Evolutionary conservation across 2,797 vertebrate genomes (phyloP), one percentile per base, ranked within the genome.

Genomic region (Mycteria americana): DNA sequence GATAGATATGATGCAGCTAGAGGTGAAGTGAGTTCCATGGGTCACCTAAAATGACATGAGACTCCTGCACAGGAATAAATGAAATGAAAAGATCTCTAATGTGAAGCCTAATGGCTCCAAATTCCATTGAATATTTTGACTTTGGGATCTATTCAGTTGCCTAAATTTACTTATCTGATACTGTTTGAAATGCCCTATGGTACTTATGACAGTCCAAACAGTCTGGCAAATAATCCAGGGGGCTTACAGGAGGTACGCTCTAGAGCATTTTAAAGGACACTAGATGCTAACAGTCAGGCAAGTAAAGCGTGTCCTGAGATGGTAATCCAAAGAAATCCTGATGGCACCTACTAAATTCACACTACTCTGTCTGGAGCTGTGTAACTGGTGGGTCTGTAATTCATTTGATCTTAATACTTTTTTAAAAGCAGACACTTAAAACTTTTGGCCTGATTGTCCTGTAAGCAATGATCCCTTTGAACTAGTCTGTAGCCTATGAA

Each of bases 221-320:
- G 12, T 3, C 19, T n/a, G 21, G 43, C 35, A 80, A 41, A 59
- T 73, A 22, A 28, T 25, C 37, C 22, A 27, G 3, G 4, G 11
- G 5, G 1, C 6, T 76, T 62, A 54, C 3, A 69, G 14, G 28
- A 74, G 2, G 10, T 15, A 54, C 0, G 0, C 0, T 46, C 13
- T 45, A 73, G 7, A 67, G 4, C 10, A 53, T 67, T 76, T 77
- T 54, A 62, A 82, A 85, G 33, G 35, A 62, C 31, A 15, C 1
- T 10, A 57, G 17, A 70, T 60, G 11, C 3, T 46, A 64, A 54
- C 24, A 80, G 41, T 48, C 24, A 25, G 4, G 21, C 11, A 67
- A 90, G 13, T 33, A 39, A 69, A 65, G 4, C 48, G 23, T 80
- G 13, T 51, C 48, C 16, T 74, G 23, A 92, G 48, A 83, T 51